Evolutionary conservation across 1,140 invertebrate species (phyloP).

Genomic region (Drosophila leontia): DNA sequence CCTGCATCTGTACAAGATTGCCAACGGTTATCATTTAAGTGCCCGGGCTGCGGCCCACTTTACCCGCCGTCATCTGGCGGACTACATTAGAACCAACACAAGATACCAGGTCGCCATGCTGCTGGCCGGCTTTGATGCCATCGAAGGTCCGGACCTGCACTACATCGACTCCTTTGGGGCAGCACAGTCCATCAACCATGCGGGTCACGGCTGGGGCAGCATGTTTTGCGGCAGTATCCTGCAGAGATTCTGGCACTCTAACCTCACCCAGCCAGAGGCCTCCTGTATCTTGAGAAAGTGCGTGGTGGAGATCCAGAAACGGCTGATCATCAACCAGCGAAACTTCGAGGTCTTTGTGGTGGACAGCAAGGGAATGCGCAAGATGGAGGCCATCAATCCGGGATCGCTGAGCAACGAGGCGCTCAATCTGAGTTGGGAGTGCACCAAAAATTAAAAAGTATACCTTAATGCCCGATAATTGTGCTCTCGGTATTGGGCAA

Average conservation of each 20-base stretch:
- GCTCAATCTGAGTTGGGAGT: conserved; percentile 16
- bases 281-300: conserved; percentile 94
- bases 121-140: conserved; percentile 88
- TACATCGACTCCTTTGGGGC: conserved; percentile 97
- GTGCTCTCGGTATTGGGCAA: conserved; percentile 29
- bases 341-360: conserved; percentile 96
- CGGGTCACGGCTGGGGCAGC: conserved; percentile 97
- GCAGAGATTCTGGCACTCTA: conserved; percentile 93
- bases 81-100: conserved; percentile 95
- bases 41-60: conserved; percentile 96
- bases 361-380: conserved; percentile 92
- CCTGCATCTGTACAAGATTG: conserved; percentile 98
- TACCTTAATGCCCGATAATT: conserved; percentile 31
- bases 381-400: conserved; percentile 88
- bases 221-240: conserved; percentile 96
- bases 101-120: conserved; percentile 85
- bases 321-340: conserved; percentile 95
- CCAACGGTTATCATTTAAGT: conserved; percentile 97
- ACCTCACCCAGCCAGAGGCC: conserved; percentile 92
- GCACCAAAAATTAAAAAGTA: conserved; percentile 1
- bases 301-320: conserved; percentile 94
- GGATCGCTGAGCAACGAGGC: conserved; percentile 30
- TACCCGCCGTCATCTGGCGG: conserved; percentile 96
- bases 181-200: conserved; percentile 93
- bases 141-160: conserved; percentile 90